Evolutionary conservation across 2,113 vertebrate species (phyloP).

Genomic region (Sisor rabdophorus): DNA sequence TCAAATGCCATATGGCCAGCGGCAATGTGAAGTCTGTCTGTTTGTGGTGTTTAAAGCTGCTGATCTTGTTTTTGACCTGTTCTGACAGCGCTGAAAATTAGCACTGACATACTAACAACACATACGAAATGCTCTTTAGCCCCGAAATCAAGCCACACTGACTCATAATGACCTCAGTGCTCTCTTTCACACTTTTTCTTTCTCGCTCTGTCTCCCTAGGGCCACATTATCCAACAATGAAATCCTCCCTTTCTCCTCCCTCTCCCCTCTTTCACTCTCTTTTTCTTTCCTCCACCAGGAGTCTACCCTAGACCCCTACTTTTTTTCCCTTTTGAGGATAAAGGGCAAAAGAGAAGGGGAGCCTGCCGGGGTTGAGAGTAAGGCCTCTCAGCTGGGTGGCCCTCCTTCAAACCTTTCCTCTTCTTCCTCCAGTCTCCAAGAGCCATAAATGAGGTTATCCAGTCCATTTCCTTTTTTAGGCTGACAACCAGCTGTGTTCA

Average conservation of each 20-base stretch:
- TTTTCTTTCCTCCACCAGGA: conserved; percentile 51
- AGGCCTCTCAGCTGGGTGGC: conserved; percentile 55
- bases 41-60: conserved; percentile 77
- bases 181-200: conserved; percentile 35
- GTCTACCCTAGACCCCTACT: conserved; percentile 31
- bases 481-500: conserved; percentile 70
- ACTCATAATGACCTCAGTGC: conserved; percentile 74
- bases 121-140: conserved; percentile 76
- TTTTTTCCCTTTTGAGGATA: conserved; percentile 49
- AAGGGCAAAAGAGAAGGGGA: conserved; percentile 54
- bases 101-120: conserved; percentile 76
- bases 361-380: conserved; percentile 48
- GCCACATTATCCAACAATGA: conserved; percentile 29
- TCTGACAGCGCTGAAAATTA: conserved; percentile 78
- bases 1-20: conserved; percentile 68
- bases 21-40: conserved; percentile 68
- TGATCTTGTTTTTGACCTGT: conserved; percentile 84
- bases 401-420: conserved; percentile 47
- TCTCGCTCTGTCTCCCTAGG: conserved; percentile 21
- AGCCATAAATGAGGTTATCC: conserved; percentile 75
- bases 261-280: conserved; percentile 12
- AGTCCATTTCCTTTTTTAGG: conserved; percentile 50
- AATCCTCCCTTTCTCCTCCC: conserved; percentile 27
- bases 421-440: conserved; percentile 36
- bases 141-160: conserved; percentile 78